A percentile compares a stretch with the other conserved stretches of the same genome.
Conservation (phyloP, 1,140 invertebrate species). For the Penaeus indicus region DNA sequence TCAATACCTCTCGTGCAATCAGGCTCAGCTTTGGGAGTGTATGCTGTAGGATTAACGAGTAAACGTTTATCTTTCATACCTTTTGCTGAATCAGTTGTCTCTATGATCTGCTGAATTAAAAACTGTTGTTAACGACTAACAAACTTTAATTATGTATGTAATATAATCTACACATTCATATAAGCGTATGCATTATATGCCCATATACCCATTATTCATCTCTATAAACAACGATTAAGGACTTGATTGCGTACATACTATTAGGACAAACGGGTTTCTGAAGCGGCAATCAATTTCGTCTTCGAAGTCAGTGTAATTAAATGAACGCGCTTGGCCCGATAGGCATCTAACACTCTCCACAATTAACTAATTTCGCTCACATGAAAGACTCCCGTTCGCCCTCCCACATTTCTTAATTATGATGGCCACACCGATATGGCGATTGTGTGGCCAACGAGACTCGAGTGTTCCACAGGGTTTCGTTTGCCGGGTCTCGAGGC, state of each 20-base stretch:
- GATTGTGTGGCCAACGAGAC: background rate
- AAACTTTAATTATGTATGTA: too few relatives aligned
- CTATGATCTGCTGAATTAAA: too few relatives aligned
- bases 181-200: too few relatives aligned
- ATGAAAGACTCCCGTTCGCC: constrained; percentile 56
- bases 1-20: too few relatives aligned
- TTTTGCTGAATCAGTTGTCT: too few relatives aligned
- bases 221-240: background rate
- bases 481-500: background rate
- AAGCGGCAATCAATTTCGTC: constrained; percentile 47
- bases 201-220: background rate
- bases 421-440: constrained; percentile 53
- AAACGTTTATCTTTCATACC: too few relatives aligned
- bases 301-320: constrained; percentile 51
- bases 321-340: constrained; percentile 52
- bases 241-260: constrained; percentile 43
- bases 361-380: constrained; percentile 62
- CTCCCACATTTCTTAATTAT: constrained; percentile 59
- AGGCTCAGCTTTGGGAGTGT: too few relatives aligned
- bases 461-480: constrained; percentile 27
- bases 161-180: too few relatives aligned
- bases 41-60: too few relatives aligned
- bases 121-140: too few relatives aligned
- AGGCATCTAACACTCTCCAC: constrained; percentile 50
- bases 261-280: constrained; percentile 47